Evolutionary conservation across 2,797 vertebrate genomes (phyloP), one percentile per base, ranked within the genome.

Genomic region (Pipistrellus pipistrellus): DNA sequence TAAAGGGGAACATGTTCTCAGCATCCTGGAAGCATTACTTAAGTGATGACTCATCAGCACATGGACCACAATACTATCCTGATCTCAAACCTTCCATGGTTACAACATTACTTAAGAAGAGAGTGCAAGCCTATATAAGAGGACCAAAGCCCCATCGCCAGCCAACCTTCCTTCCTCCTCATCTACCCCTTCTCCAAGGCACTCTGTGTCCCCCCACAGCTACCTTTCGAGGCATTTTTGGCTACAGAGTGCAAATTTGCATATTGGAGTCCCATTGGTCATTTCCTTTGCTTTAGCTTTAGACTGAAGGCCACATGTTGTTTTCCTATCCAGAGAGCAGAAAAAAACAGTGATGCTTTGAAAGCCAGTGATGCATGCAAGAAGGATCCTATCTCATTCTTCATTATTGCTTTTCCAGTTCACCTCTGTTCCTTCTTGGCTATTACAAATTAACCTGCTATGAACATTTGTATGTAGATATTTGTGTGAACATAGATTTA

Each of bases 281-380:
- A 48, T 48, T 48, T 48, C 32, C 53, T 64, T 81, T 78, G n/a
- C 32, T 17, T 84, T 96, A 44, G 38, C 38, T 68, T 95, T 55
- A 88, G 27, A 38, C 12, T 13, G 9, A 68, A 91, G 32, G 27
- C n/a, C 7, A 13, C 2, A 10, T 32, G 25, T 78, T 38, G 32
- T 30, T 21, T 85, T 68, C 32, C 3, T 7, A n/a, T 21, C 64
- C 23, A 23, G 59, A 69, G 46, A 8, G 30, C 18, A 82, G 88
- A 62, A 77, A 64, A 64, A 85, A n/a, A 53, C 18, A 55, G 1
- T 27, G 66, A n/a, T 23, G 41, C 30, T 1, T 6, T 1, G 30
- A 55, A 66, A 85, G 38, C 35, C 18, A 64, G 1, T 21, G 66
- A n/a, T 27, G 41, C 30, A 1, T 4, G 1, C 23, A 48, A 66